phyloP scores from a whole-genome alignment of 2,113 vertebrate genomes.

The Cololabis saira region DNA sequence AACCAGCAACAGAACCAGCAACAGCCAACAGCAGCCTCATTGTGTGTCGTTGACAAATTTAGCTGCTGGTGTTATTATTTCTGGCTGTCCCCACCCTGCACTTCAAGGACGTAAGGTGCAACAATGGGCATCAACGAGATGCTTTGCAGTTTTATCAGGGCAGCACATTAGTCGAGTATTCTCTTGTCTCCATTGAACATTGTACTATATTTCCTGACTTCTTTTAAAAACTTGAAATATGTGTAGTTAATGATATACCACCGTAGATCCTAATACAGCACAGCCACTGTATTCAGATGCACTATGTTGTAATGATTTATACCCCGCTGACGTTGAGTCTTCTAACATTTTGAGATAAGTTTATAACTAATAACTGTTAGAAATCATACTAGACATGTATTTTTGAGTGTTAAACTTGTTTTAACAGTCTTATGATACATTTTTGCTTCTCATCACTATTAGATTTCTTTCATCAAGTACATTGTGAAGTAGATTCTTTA shows the following conservation, averaged over 20 bases:
- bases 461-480: background rate
- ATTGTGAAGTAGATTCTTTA: background rate
- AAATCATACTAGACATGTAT: constrained; percentile 5
- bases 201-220: constrained; percentile 34
- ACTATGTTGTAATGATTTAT: background rate
- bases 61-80: constrained; percentile 55
- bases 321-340: constrained; percentile 4
- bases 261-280: background rate
- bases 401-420: background rate
- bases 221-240: constrained; percentile 24
- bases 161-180: constrained; percentile 68
- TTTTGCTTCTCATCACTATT: no score
- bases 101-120: constrained; percentile 71
- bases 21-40: constrained; percentile 48
- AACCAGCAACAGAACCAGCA: constrained; percentile 23
- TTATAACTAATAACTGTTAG: background rate
- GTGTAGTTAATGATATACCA: no score
- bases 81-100: constrained; percentile 65
- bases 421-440: no score
- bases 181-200: constrained; percentile 53
- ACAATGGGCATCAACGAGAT: constrained; percentile 67
- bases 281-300: constrained; percentile 20
- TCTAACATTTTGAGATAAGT: background rate
- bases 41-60: constrained; percentile 59
- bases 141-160: constrained; percentile 52